phyloP scores from a whole-genome alignment of 2,113 vertebrate genomes.

The Colossoma macropomum region DNA sequence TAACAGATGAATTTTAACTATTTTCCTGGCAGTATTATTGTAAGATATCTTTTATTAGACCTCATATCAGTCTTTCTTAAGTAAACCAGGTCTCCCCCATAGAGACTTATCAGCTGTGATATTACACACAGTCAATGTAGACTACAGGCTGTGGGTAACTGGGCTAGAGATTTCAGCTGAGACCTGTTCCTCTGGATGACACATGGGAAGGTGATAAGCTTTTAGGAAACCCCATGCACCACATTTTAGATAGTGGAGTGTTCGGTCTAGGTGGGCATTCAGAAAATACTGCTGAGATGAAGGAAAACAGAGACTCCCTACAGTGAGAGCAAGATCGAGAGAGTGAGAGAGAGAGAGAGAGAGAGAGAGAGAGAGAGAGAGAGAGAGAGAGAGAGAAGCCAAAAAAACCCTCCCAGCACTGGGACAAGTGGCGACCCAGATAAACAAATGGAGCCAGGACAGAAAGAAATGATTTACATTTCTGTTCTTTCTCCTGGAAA shows the following conservation, averaged over 20 bases:
- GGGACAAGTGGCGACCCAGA: background rate
- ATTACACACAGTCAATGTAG: background rate
- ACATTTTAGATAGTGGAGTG: background rate
- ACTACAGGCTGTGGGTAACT: background rate
- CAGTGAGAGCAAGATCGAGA: constrained; percentile 6
- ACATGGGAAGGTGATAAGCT: background rate
- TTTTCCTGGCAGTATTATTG: background rate
- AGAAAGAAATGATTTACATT: constrained; percentile 43
- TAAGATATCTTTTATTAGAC: background rate
- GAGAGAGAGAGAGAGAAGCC: background rate
- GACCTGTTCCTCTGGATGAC: background rate
- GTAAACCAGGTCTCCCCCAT: background rate
- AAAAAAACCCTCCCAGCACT: constrained; percentile 1
- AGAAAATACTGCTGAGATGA: background rate
- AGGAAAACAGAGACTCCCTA: background rate
- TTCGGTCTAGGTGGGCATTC: constrained; percentile 2
- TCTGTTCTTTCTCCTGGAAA: constrained; percentile 34
- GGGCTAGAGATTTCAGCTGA: constrained; percentile 4
- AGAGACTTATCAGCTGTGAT: background rate
- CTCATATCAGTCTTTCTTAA: background rate
- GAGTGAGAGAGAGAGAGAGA: background rate
- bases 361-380: constrained; percentile 12
- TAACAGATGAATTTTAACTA: background rate
- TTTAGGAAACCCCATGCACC: background rate
- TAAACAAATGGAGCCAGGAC: constrained; percentile 22